Conservation (phyloP, 2,113 vertebrate genomes). For the Rallus limicola region DNA sequence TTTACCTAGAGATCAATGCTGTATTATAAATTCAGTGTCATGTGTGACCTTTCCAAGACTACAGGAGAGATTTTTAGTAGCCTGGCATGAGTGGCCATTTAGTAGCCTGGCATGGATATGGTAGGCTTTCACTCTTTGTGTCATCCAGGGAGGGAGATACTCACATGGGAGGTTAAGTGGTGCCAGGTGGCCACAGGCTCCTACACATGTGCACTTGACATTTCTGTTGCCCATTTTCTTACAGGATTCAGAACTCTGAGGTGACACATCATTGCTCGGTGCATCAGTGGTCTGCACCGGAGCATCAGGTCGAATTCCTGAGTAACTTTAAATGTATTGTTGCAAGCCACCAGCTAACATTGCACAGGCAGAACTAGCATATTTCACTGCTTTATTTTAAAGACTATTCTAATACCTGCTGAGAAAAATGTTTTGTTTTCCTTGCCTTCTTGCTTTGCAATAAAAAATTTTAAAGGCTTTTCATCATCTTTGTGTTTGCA, state of each 20-base stretch:
- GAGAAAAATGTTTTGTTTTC: not conserved
- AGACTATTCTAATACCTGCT: not conserved
- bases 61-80: not conserved
- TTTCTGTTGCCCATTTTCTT: not conserved
- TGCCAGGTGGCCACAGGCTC: not conserved
- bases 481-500: not conserved
- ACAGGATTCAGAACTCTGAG: not conserved
- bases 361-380: not conserved
- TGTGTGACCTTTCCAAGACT: not conserved
- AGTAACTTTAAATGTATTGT: not conserved
- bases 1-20: not conserved
- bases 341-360: not conserved
- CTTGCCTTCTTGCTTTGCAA: not conserved
- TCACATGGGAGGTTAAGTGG: not conserved
- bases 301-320: not conserved
- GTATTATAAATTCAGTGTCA: not conserved
- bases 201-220: not conserved
- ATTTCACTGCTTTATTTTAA: not conserved
- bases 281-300: not conserved
- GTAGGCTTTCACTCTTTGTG: not conserved
- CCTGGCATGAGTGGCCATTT: no score
- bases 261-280: not conserved
- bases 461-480: not conserved
- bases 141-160: not conserved
- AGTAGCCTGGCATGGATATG: rapidly evolving